Conservation (phyloP, 2,113 vertebrate species). For the Neotoma lepida region DNA sequence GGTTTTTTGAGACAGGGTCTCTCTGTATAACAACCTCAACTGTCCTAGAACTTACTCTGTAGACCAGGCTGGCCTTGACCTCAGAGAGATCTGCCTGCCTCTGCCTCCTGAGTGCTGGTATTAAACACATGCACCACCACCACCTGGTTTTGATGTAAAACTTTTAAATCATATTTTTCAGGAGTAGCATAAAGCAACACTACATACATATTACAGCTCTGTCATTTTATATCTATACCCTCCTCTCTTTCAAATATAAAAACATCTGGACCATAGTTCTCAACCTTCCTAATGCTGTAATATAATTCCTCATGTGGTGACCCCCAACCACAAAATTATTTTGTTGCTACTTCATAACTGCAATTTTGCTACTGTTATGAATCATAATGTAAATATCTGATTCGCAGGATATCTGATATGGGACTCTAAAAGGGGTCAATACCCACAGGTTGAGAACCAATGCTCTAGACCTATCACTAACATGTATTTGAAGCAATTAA, state of each 20-base stretch:
- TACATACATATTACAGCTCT: constrained; percentile 58
- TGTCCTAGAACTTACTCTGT: no score
- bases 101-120: no score
- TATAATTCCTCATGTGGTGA: neutral
- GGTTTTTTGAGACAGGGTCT: no score
- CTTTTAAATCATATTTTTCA: constrained; percentile 54
- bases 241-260: constrained; percentile 55
- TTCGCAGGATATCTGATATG: neutral
- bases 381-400: neutral
- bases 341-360: neutral
- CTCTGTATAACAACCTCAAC: no score
- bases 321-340: neutral
- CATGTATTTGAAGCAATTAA: constrained; percentile 64
- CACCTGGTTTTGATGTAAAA: neutral
- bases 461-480: constrained; percentile 14
- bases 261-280: constrained; percentile 40
- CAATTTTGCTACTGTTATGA: neutral
- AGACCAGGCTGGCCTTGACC: no score
- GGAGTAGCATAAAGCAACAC: constrained; percentile 69
- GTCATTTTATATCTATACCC: constrained; percentile 24
- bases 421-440: neutral
- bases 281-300: neutral
- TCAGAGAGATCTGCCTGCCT: no score
- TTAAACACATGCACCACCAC: no score
- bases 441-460: neutral